These are phyloP conservation scores for Alces alces DNA, from an alignment of 2,113 vertebrate genomes.

Conservation along the genomic window DNA sequence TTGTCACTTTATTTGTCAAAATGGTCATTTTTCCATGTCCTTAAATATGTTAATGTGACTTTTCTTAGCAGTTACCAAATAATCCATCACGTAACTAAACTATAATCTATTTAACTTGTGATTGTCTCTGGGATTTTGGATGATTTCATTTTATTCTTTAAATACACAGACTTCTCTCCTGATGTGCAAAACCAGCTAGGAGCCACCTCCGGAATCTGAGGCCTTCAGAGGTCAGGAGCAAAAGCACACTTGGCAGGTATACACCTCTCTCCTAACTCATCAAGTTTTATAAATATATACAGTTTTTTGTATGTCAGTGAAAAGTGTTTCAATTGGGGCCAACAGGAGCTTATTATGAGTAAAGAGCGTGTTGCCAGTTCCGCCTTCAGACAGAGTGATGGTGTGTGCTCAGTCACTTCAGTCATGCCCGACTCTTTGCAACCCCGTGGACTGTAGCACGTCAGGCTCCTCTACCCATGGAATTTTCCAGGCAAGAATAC, in stretches of 20 bases:
- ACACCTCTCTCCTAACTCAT: not conserved
- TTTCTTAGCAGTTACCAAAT: constrained; percentile 6
- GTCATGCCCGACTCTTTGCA: not conserved
- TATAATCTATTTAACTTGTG: not conserved
- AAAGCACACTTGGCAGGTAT: not conserved
- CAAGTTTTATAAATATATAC: not conserved
- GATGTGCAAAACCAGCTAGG: not conserved
- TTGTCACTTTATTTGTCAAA: not conserved
- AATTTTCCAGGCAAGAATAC: not conserved
- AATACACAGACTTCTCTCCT: not conserved
- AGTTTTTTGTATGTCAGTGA: not conserved
- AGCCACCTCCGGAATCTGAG: not conserved
- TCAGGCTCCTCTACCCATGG: not conserved
- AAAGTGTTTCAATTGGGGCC: not conserved
- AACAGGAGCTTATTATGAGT: not conserved
- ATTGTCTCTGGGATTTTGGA: not conserved
- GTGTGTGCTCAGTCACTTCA: not conserved
- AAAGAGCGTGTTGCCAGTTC: not conserved
- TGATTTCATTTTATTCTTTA: constrained; percentile 12
- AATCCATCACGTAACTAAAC: not conserved
- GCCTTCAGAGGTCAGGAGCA: not conserved
- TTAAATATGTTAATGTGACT: not conserved
- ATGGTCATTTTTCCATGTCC: not conserved
- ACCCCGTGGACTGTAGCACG: fast-evolving
- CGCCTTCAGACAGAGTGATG: not conserved